A percentile compares a stretch with the other conserved stretches of the same genome.
These are phyloP conservation scores for Melanostoma scalare DNA, from an alignment of 2,888 invertebrate species.

Conservation along the genomic window DNA sequence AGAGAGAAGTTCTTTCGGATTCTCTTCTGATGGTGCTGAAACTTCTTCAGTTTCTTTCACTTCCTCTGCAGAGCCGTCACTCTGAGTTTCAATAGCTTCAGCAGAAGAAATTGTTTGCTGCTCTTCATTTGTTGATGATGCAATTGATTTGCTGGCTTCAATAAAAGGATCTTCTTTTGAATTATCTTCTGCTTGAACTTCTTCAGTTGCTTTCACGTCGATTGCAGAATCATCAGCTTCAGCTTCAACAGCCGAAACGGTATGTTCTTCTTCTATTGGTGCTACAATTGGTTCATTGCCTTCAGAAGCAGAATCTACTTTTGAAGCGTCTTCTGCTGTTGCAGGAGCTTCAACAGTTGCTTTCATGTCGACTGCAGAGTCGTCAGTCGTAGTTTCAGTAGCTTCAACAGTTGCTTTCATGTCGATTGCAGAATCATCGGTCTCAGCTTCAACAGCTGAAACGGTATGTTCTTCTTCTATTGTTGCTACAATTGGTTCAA, in stretches of 20 bases:
- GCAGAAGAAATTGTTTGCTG: too few relatives aligned
- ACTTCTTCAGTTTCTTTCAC: background rate
- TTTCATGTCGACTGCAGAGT: background rate
- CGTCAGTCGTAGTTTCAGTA: background rate
- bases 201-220: background rate
- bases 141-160: background rate
- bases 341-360: background rate
- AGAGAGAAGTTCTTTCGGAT: too few relatives aligned
- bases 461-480: too few relatives aligned
- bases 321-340: too few relatives aligned
- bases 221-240: background rate
- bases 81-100: too few relatives aligned
- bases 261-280: too few relatives aligned
- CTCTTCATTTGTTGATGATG: background rate
- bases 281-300: too few relatives aligned
- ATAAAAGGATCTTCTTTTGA: background rate
- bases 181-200: background rate
- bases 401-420: background rate
- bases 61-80: background rate
- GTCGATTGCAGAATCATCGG: too few relatives aligned
- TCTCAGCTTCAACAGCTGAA: too few relatives aligned
- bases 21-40: background rate
- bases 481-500: too few relatives aligned
- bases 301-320: too few relatives aligned
- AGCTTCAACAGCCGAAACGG: too few relatives aligned